Conservation (phyloP, 1,140 invertebrate species). For the Araneus ventricosus region DNA sequence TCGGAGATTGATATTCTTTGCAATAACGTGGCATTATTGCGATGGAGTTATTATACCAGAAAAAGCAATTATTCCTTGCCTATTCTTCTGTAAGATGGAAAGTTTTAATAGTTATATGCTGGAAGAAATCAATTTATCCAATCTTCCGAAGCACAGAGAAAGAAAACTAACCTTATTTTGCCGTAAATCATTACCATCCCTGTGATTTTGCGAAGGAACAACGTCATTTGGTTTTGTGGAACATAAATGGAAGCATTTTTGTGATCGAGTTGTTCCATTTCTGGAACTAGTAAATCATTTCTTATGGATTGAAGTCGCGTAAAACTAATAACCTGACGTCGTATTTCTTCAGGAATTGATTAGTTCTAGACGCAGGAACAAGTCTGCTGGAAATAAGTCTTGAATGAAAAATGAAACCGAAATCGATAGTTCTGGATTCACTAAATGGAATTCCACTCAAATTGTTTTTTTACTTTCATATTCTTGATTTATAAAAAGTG, state of each 20-base stretch:
- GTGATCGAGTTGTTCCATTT: not conserved
- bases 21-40: too few species aligned
- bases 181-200: slow-evolving; percentile 4
- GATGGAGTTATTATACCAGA: too few species aligned
- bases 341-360: slow-evolving; percentile 23
- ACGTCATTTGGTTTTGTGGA: not conserved
- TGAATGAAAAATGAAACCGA: slow-evolving; percentile 21
- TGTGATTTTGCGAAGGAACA: not conserved
- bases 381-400: not conserved
- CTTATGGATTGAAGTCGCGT: slow-evolving; percentile 10
- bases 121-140: not conserved
- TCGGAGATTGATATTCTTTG: too few species aligned
- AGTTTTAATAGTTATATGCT: too few species aligned
- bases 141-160: not conserved
- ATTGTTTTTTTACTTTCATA: not conserved
- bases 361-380: not conserved
- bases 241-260: slow-evolving; percentile 17
- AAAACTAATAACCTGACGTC: slow-evolving; percentile 3
- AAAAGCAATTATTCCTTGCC: too few species aligned
- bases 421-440: not conserved
- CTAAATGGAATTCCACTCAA: not conserved
- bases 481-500: not conserved
- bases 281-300: slow-evolving; percentile 16
- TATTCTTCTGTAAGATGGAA: too few species aligned
- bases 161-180: too few species aligned